These are phyloP conservation scores for Baccha elongata DNA, from an alignment of 2,888 invertebrate genomes.

Conservation along the genomic window DNA sequence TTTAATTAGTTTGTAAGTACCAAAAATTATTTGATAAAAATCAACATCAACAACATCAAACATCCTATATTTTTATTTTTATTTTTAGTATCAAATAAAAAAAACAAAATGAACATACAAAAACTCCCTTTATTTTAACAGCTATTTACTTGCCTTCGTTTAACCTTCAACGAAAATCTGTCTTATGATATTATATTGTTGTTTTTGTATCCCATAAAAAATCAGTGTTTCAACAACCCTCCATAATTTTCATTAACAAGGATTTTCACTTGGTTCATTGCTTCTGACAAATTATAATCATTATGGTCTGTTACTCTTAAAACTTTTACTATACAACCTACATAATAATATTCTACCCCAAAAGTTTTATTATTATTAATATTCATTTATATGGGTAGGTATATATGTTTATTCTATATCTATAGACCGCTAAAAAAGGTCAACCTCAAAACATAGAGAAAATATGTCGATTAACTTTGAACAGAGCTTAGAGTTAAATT, in stretches of 20 bases:
- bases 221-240: not conserved
- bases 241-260: constrained; percentile 4
- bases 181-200: not conserved
- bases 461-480: not conserved
- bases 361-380: not conserved
- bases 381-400: constrained; percentile 5
- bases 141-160: not conserved
- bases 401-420: not conserved
- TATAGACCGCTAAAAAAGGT: not conserved
- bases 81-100: no score
- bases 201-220: not conserved
- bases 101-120: no score
- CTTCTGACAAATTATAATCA: not conserved
- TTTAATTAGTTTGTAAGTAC: no score
- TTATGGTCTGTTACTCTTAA: not conserved
- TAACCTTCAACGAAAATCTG: no score
- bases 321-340: not conserved
- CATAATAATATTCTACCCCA: not conserved
- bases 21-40: no score
- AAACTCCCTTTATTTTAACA: no score
- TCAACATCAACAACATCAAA: no score
- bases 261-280: not conserved
- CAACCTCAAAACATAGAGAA: not conserved
- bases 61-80: no score
- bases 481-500: no score